Base-by-base conservation (phyloP, 2,797 vertebrate species). In the Silurus aristotelis region DNA sequence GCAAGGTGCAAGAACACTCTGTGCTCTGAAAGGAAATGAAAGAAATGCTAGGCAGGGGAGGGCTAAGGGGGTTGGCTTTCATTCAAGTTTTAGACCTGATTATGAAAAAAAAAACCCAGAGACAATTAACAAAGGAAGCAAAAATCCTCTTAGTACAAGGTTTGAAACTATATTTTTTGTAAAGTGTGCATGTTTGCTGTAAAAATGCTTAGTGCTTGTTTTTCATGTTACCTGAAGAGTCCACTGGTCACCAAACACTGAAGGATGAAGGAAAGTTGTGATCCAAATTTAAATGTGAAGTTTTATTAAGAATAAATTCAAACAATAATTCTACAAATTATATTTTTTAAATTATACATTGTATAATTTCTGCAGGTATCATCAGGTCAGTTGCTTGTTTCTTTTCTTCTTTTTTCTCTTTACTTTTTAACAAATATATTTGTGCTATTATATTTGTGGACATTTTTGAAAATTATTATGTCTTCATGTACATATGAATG, bases 1-100 rank as follows among this genome's bases (percentile, higher is more conserved):
- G 70, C 77, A 9, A 87, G 77, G 90, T 89, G 89, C 90, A 89
- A 63, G 86, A 91, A 93, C 88, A 92, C 91, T 70, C 1, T 25
- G 87, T 86, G 83, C 85, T 87, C 83, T 89, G 68, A 43, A 89
- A 87, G 89, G 46, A 66, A 80, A 66, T 80, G n/a, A 83, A 56
- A 92, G 80, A 85, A 84, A 92, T 90, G 85, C 83, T 89, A 90
- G 83, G 87, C 52, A 68, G 82, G 43, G 55, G 38, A 81, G 48
- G 31, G 85, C 17, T 76, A 13, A 56, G 52, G 27, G 27, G 63
- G 19, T 14, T 22, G 60, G 17, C 87, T 14, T 14, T 78, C 87
- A 82, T 85, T 85, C 89, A 88, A 89, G 88, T 88, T 89, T 90
- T 84, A 92, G 91, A 90, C 87, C 89, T 90, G 93, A 93, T 93